These are phyloP conservation scores for Dasyurus viverrinus DNA, from an alignment of 2,113 vertebrate species.

Conservation along the genomic window DNA sequence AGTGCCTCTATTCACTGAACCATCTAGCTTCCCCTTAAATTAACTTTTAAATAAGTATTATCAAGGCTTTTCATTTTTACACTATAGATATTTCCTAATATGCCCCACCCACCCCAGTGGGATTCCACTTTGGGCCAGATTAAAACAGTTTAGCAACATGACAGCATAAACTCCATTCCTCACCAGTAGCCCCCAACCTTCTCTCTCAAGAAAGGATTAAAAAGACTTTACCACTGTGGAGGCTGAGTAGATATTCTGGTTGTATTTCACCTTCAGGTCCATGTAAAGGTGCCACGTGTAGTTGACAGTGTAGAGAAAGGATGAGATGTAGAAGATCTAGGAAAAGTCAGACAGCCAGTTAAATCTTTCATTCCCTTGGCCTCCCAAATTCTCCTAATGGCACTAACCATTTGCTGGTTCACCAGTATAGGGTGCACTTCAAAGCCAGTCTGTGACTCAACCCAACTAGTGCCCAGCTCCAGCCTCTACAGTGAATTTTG, in stretches of 20 bases:
- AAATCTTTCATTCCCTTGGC: slow-evolving; percentile 31
- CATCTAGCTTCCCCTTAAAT: not conserved
- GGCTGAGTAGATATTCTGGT: slow-evolving; percentile 78
- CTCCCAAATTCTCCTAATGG: slow-evolving; percentile 21
- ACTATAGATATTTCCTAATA: not conserved
- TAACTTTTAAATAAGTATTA: not conserved
- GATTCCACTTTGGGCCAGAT: not conserved
- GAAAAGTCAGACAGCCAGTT: slow-evolving; percentile 42
- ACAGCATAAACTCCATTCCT: not conserved
- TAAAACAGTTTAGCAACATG: not conserved
- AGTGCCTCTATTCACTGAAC: not conserved
- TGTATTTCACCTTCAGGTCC: slow-evolving; percentile 85
- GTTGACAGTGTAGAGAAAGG: slow-evolving; percentile 92
- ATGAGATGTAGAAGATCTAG: slow-evolving; percentile 91
- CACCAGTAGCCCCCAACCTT: not conserved
- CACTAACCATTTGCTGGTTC: slow-evolving; percentile 11
- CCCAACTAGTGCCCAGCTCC: not conserved
- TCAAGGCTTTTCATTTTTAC: not conserved
- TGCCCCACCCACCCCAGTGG: not conserved
- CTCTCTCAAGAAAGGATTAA: not conserved
- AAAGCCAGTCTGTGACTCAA: slow-evolving; percentile 18
- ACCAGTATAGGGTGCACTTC: slow-evolving; percentile 6
- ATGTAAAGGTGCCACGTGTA: slow-evolving; percentile 90
- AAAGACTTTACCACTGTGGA: slow-evolving; percentile 80
- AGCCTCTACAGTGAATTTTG: not conserved